Percentiles rank a stretch among this genome's conserved stretches.
Evolutionary conservation across 2,113 vertebrate species (phyloP).

Genomic region (Sylvilagus bachmani): DNA sequence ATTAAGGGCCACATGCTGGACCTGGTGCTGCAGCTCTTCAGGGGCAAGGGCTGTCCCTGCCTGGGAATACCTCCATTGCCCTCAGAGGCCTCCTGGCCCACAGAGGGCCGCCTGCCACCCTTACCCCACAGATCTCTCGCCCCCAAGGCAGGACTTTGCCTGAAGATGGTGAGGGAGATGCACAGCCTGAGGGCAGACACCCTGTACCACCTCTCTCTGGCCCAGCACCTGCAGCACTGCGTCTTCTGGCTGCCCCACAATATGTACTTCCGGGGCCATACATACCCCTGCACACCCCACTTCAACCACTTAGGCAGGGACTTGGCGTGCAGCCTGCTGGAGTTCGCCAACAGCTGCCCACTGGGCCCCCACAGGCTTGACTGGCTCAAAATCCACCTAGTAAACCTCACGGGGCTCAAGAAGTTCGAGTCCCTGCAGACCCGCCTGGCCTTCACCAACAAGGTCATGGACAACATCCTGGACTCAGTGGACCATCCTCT

Average conservation of each 20-base stretch:
- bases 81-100: constrained; percentile 90
- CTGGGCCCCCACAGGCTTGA: constrained; percentile 93
- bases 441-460: constrained; percentile 91
- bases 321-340: constrained; percentile 90
- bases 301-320: constrained; percentile 98
- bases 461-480: constrained; percentile 92
- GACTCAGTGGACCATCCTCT: constrained; percentile 89
- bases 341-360: constrained; percentile 94
- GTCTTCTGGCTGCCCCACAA: constrained; percentile 99
- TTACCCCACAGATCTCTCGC: not conserved
- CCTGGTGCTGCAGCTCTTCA: constrained; percentile 94
- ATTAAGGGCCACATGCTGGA: constrained; percentile 94
- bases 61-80: constrained; percentile 93
- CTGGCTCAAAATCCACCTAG: constrained; percentile 97
- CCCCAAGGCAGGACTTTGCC: constrained; percentile 87
- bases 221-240: constrained; percentile 91
- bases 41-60: constrained; percentile 91
- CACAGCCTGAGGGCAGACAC: constrained; percentile 94
- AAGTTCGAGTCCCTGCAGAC: constrained; percentile 90
- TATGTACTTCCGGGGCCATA: constrained; percentile 98
- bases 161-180: constrained; percentile 93
- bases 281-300: constrained; percentile 96
- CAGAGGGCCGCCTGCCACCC: not conserved
- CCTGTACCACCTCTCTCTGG: constrained; percentile 96
- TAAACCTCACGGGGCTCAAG: constrained; percentile 96